Evolutionary conservation across 2,797 vertebrate genomes (phyloP).

Genomic region (Enteromius paludinosus): DNA sequence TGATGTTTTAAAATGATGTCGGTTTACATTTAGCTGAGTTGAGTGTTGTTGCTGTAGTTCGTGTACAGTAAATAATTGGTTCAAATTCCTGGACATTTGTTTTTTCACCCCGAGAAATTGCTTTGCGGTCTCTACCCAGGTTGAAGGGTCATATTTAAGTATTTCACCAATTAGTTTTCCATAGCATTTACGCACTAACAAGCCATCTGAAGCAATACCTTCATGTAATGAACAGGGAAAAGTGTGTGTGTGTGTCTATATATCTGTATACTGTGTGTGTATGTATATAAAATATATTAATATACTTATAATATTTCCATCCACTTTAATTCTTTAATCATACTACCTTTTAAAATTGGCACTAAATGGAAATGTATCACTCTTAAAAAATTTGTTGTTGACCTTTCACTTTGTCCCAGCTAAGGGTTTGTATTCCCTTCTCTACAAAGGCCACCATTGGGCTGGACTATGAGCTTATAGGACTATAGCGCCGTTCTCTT

Average conservation of each 20-base stretch:
- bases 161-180: not conserved
- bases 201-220: not conserved
- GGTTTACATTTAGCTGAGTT: conserved; percentile 5
- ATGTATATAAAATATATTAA: too few relatives aligned
- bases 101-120: not conserved
- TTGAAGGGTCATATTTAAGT: not conserved
- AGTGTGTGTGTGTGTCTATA: too few relatives aligned
- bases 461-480: conserved; percentile 69
- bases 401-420: conserved; percentile 79
- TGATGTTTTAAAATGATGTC: not conserved
- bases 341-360: not conserved
- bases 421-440: conserved; percentile 79
- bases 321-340: not conserved
- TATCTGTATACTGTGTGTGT: too few relatives aligned
- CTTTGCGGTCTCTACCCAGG: not conserved
- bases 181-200: not conserved
- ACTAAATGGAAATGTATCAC: too few relatives aligned
- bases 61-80: conserved; percentile 31
- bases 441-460: conserved; percentile 81
- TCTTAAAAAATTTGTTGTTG: too few relatives aligned
- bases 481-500: conserved; percentile 71
- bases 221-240: not conserved
- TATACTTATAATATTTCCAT: not conserved
- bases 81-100: not conserved
- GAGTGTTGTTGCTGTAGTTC: conserved; percentile 1